These are phyloP conservation scores for Phaonia tiefii DNA, from an alignment of 2,888 invertebrate genomes.

Conservation along the genomic window DNA sequence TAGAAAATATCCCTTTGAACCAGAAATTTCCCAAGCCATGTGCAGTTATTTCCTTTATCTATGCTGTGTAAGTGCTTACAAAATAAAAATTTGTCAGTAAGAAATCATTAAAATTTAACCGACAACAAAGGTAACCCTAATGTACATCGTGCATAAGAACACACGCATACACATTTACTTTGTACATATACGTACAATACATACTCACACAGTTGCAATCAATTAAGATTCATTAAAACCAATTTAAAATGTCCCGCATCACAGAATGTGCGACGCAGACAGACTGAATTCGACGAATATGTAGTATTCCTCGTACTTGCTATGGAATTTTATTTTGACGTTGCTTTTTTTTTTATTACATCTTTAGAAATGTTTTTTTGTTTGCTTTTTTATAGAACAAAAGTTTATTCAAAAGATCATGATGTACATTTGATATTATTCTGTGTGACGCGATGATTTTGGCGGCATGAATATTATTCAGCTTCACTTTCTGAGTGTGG, in stretches of 20 bases:
- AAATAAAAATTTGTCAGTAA: no score
- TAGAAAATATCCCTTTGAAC: no score
- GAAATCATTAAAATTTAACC: no score
- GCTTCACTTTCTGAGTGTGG: no score
- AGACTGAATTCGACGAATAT: constrained; percentile 33
- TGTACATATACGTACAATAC: background rate
- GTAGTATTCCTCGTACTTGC: constrained; percentile 50
- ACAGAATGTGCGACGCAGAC: constrained; percentile 60
- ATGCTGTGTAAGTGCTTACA: no score
- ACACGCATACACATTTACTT: no score
- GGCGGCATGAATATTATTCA: no score
- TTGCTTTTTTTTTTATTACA: constrained; percentile 28
- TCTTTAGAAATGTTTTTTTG: constrained; percentile 48
- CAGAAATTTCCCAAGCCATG: no score
- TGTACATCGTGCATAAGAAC: no score
- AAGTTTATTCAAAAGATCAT: constrained; percentile 43
- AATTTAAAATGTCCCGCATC: constrained; percentile 81
- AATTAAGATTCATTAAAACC: constrained; percentile 81
- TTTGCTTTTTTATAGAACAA: constrained; percentile 63
- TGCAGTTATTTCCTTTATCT: no score
- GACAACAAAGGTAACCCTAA: no score
- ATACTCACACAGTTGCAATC: constrained; percentile 76
- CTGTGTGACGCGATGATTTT: constrained; percentile 1
- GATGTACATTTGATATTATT: background rate
- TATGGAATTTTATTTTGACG: constrained; percentile 59